A percentile compares a stretch with the other conserved stretches of the same genome.
Conservation (phyloP, 2,113 vertebrate species). For the Oenanthe oenanthe region DNA sequence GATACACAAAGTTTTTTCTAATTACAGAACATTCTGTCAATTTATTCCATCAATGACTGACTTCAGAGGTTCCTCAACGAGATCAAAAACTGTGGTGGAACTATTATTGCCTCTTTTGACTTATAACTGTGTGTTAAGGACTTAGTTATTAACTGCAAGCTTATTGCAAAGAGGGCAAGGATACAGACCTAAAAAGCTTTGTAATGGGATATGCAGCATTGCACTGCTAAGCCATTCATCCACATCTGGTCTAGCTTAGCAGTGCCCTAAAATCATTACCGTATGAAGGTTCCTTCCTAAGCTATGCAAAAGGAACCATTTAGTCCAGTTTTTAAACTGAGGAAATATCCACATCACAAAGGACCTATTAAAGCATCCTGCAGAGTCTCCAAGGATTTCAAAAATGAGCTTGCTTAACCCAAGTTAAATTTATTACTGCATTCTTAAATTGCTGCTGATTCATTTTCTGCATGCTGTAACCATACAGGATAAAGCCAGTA, state of each 20-base stretch:
- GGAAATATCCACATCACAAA: slow-evolving; percentile 53
- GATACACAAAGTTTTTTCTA: neutral
- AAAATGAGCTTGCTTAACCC: neutral
- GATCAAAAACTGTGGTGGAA: neutral
- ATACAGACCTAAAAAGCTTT: slow-evolving; percentile 20
- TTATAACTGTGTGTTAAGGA: neutral
- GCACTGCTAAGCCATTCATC: slow-evolving; percentile 22
- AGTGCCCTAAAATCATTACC: slow-evolving; percentile 53
- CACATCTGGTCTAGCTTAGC: slow-evolving; percentile 61
- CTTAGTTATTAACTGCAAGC: neutral
- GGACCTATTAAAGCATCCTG: slow-evolving; percentile 38
- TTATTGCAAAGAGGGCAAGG: neutral
- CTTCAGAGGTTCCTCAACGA: neutral
- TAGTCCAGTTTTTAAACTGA: slow-evolving; percentile 20
- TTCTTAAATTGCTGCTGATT: slow-evolving; percentile 33
- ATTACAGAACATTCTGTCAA: neutral
- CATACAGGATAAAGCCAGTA: neutral
- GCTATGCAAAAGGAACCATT: slow-evolving; percentile 46
- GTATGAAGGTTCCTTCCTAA: neutral
- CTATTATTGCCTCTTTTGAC: neutral
- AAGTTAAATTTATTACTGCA: slow-evolving; percentile 43
- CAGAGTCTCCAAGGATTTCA: slow-evolving; percentile 20
- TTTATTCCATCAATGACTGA: neutral
- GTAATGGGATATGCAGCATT: slow-evolving; percentile 49
- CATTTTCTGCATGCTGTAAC: slow-evolving; percentile 28